Conservation (phyloP, 2,797 vertebrate genomes). For the Protonibea diacanthus region DNA sequence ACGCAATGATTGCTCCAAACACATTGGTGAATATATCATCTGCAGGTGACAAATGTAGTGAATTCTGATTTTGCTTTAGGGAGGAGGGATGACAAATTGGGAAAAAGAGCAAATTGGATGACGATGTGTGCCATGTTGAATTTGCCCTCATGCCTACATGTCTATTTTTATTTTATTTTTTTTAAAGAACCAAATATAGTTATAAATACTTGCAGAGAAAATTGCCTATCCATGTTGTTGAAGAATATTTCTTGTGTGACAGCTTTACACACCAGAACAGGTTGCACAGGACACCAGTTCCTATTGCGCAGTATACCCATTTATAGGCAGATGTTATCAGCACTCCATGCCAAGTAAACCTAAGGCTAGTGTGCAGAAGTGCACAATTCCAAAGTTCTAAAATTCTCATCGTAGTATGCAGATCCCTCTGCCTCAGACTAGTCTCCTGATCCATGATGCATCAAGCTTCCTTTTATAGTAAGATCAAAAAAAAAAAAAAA, state of each 20-base stretch:
- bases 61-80: conserved; percentile 10
- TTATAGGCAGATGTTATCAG: conserved; percentile 38
- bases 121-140: background rate
- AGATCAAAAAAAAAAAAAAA: conserved; percentile 29
- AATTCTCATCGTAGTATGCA: conserved; percentile 11
- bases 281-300: conserved; percentile 10
- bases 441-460: conserved; percentile 38
- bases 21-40: background rate
- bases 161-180: conserved; percentile 14
- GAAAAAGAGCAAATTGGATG: conserved; percentile 8
- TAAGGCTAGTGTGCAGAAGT: conserved; percentile 19
- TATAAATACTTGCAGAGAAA: conserved; percentile 13
- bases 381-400: conserved; percentile 25
- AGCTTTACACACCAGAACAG: conserved; percentile 32
- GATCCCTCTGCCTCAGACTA: conserved; percentile 18
- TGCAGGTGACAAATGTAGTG: conserved; percentile 11
- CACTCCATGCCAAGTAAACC: conserved; percentile 40
- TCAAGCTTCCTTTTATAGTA: conserved; percentile 34
- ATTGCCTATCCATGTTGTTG: conserved; percentile 8
- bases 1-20: background rate
- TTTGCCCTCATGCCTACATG: background rate
- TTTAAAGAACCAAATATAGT: background rate
- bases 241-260: background rate
- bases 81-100: conserved; percentile 1
- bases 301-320: conserved; percentile 24